These are phyloP conservation scores for Palythoa caribaeorum DNA, from an alignment of 92 coral and sea anemone species.

Conservation along the genomic window DNA sequence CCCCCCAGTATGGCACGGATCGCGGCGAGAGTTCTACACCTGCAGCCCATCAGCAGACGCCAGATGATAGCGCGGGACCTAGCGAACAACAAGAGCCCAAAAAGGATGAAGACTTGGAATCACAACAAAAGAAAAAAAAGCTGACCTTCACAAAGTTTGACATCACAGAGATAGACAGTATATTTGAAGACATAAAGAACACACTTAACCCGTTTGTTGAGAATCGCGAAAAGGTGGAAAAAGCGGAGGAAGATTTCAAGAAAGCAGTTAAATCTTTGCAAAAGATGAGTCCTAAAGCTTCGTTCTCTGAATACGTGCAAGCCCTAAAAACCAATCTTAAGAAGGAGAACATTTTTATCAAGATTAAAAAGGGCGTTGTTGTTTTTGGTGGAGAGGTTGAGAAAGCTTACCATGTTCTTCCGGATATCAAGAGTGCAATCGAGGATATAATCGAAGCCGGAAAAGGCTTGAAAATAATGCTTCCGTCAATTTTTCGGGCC, in stretches of 20 bases:
- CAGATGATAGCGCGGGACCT: conserved; percentile 10
- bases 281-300: conserved; percentile 68
- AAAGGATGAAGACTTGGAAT: no score
- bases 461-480: conserved; percentile 74
- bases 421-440: conserved; percentile 68
- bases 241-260: conserved; percentile 74
- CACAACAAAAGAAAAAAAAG: not conserved
- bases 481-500: conserved; percentile 58
- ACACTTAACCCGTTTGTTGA: conserved; percentile 77
- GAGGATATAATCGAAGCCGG: conserved; percentile 64
- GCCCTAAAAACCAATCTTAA: conserved; percentile 71
- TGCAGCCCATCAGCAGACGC: no score
- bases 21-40: no score
- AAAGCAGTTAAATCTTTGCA: conserved; percentile 69
- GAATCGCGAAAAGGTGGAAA: conserved; percentile 75
- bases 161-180: conserved; percentile 72
- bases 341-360: conserved; percentile 75
- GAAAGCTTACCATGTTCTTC: conserved; percentile 58
- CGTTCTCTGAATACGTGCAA: conserved; percentile 70
- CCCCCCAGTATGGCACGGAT: no score
- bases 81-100: conserved; percentile 32
- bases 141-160: conserved; percentile 61
- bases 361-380: conserved; percentile 81
- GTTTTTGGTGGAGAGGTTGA: conserved; percentile 65
- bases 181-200: conserved; percentile 66